These are phyloP conservation scores for Nymphalis polychloros DNA, from an alignment of 2,888 invertebrate species.

Conservation along the genomic window DNA sequence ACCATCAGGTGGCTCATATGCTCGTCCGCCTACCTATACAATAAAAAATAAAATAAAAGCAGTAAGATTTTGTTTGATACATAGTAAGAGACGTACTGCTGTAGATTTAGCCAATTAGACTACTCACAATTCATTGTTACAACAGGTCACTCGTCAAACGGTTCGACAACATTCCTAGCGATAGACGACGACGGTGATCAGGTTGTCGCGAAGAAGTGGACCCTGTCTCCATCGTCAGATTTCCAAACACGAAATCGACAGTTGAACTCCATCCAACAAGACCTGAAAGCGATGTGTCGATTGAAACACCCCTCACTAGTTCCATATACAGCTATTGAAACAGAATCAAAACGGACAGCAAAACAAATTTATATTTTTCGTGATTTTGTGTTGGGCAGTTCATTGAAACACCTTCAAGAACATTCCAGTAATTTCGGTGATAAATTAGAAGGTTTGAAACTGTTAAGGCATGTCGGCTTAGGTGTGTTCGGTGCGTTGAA, in stretches of 20 bases:
- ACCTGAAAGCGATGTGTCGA: constrained; percentile 86
- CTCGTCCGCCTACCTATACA: no score
- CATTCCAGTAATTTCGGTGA: constrained; percentile 54
- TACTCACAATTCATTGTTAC: constrained; percentile 27
- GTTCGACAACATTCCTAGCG: constrained; percentile 88
- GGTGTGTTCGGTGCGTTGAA: constrained; percentile 88
- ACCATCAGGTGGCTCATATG: no score
- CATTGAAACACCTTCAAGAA: constrained; percentile 58
- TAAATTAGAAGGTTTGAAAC: constrained; percentile 56
- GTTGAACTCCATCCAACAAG: constrained; percentile 87
- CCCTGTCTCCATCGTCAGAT: constrained; percentile 68
- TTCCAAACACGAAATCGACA: constrained; percentile 78
- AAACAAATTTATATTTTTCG: constrained; percentile 85
- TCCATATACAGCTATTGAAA: constrained; percentile 88
- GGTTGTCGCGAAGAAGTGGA: constrained; percentile 90
- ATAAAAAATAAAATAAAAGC: no score
- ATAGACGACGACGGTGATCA: constrained; percentile 89
- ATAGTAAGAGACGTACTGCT: no score
- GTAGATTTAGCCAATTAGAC: no score
- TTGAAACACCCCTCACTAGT: constrained; percentile 87
- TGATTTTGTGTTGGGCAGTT: constrained; percentile 83
- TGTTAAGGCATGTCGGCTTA: constrained; percentile 84
- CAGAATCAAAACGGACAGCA: constrained; percentile 72
- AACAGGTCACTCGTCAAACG: constrained; percentile 87
- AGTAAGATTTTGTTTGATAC: no score